These are phyloP conservation scores for Therioaphis trifolii DNA, from an alignment of 2,888 invertebrate genomes.

Conservation along the genomic window DNA sequence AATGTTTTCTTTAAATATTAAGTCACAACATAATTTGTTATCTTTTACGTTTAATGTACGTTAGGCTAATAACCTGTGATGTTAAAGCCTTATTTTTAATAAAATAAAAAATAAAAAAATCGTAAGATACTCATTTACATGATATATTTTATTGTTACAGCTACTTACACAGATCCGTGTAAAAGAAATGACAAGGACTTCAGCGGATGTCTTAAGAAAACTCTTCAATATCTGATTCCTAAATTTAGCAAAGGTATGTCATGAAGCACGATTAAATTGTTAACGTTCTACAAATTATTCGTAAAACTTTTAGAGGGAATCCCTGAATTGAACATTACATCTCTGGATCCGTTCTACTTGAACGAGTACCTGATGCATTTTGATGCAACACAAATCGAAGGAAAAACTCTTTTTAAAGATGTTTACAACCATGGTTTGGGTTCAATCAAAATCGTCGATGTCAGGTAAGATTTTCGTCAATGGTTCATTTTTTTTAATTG, in stretches of 20 bases:
- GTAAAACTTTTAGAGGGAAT: constrained; percentile 69
- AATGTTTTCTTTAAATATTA: too few relatives aligned
- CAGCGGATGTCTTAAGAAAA: constrained; percentile 73
- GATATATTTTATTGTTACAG: constrained; percentile 67
- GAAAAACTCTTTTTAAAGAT: constrained; percentile 66
- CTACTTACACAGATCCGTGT: constrained; percentile 72
- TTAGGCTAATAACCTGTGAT: too few relatives aligned
- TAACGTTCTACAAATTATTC: not conserved
- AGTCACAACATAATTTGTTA: too few relatives aligned
- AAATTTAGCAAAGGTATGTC: constrained; percentile 66
- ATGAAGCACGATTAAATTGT: not conserved
- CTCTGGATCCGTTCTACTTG: constrained; percentile 67
- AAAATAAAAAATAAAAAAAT: too few relatives aligned
- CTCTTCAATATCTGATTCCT: constrained; percentile 71
- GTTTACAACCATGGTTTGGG: constrained; percentile 66
- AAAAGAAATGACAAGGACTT: constrained; percentile 71
- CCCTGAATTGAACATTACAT: constrained; percentile 71
- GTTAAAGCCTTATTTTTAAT: too few relatives aligned
- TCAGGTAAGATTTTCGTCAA: constrained; percentile 65
- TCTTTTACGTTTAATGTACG: too few relatives aligned
- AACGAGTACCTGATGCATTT: constrained; percentile 66
- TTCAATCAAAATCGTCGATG: constrained; percentile 65
- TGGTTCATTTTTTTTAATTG: too few relatives aligned
- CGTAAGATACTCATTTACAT: not conserved
- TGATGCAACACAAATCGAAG: constrained; percentile 66